phyloP scores from a whole-genome alignment of 2,797 vertebrate genomes.

The Rhinophrynus dorsalis region DNA sequence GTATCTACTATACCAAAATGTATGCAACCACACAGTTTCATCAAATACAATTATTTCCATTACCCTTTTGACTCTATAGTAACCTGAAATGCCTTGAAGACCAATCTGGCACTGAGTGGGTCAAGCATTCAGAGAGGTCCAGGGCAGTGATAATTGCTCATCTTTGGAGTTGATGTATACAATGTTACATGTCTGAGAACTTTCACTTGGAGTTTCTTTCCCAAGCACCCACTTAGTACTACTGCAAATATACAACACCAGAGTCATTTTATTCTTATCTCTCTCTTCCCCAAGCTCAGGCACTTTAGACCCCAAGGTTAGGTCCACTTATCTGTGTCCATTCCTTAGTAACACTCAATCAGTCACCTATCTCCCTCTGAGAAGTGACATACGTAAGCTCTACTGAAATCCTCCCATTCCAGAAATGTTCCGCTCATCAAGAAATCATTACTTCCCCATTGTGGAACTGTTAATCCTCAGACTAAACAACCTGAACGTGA shows the following conservation, averaged over 20 bases:
- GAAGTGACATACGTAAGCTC: constrained; percentile 31
- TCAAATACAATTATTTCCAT: no score
- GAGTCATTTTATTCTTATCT: constrained; percentile 14
- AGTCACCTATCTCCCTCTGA: constrained; percentile 24
- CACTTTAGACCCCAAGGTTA: not conserved
- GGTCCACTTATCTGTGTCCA: constrained; percentile 27
- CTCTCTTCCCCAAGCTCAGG: not conserved
- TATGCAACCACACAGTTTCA: no score
- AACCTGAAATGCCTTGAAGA: no score
- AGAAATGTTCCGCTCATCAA: constrained; percentile 10
- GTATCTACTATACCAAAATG: no score
- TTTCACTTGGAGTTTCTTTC: not conserved
- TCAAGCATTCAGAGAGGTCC: no score
- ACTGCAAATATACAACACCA: not conserved
- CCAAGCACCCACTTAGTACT: constrained; percentile 4
- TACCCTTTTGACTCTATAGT: no score
- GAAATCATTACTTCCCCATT: constrained; percentile 48
- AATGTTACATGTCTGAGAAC: no score
- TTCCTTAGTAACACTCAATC: constrained; percentile 37
- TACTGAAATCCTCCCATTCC: constrained; percentile 1
- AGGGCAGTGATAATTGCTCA: no score
- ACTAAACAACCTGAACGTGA: constrained; percentile 41
- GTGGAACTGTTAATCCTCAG: constrained; percentile 32
- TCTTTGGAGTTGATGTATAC: no score
- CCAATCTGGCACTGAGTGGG: no score